Evolutionary conservation across 2,797 vertebrate species (phyloP).

Genomic region (Adrianichthys oophorus): DNA sequence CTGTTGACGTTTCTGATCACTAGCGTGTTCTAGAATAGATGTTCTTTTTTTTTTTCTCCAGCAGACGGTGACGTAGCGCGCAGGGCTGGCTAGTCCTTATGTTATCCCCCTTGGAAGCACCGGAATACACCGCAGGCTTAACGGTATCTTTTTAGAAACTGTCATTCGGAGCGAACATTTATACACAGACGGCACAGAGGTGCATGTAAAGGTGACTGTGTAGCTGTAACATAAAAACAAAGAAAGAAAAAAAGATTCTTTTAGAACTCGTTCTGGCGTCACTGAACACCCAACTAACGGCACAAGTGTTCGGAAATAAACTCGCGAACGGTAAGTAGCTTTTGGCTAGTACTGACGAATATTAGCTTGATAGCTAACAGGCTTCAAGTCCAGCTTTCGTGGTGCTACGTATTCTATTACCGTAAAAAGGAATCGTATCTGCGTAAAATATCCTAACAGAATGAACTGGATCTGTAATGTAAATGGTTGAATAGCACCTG

Average conservation of each 20-base stretch:
- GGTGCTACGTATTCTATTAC: too few species aligned
- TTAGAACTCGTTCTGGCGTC: conserved; percentile 22
- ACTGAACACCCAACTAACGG: conserved; percentile 7
- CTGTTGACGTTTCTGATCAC: conserved; percentile 39
- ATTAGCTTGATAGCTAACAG: too few species aligned
- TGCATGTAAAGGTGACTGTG: conserved; percentile 12
- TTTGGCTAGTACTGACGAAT: background rate
- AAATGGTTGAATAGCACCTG: conserved; percentile 17
- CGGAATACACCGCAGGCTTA: background rate
- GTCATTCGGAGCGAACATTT: background rate
- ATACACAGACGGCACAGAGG: background rate
- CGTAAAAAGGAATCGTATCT: conserved; percentile 15
- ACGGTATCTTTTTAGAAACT: background rate
- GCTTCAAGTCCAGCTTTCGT: too few species aligned
- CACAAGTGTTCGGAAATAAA: conserved; percentile 1
- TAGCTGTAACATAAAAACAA: conserved; percentile 19
- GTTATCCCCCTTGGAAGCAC: background rate
- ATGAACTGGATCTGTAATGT: background rate
- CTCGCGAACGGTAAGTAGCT: conserved; percentile 37
- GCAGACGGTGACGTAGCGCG: conserved; percentile 64
- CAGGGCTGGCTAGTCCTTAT: background rate
- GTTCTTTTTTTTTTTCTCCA: conserved; percentile 38
- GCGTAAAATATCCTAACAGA: background rate
- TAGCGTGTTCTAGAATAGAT: conserved; percentile 59
- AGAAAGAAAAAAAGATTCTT: background rate